phyloP scores from a whole-genome alignment of 92 coral and sea anemone genomes.

The Parazoanthus darwini region DNA sequence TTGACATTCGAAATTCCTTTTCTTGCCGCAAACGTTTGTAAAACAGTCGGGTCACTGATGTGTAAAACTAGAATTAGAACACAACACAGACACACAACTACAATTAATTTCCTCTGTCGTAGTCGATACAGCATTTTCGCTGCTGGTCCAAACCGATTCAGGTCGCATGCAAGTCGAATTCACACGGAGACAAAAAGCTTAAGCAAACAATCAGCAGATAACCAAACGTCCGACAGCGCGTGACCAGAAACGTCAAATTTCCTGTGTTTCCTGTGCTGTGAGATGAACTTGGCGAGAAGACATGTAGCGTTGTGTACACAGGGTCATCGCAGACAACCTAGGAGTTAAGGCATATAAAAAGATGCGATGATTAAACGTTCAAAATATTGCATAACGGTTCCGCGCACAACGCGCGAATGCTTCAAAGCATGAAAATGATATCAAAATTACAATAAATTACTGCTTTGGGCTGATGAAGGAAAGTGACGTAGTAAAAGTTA shows the following conservation, averaged over 20 bases:
- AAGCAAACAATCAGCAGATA: neutral
- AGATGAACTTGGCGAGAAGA: neutral
- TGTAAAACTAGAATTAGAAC: constrained; percentile 7
- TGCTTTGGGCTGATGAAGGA: neutral
- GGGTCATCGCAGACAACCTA: neutral
- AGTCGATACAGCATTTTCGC: constrained; percentile 19
- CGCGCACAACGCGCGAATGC: neutral
- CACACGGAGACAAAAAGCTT: neutral
- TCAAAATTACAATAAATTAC: neutral
- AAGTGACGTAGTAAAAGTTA: neutral
- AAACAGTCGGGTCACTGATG: constrained; percentile 24
- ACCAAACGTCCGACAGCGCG: neutral
- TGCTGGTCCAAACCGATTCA: neutral
- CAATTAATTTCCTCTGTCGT: constrained; percentile 13
- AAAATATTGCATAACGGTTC: neutral
- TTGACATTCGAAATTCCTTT: neutral
- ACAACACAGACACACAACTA: constrained; percentile 4
- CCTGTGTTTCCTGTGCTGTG: neutral
- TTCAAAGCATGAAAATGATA: constrained; percentile 9
- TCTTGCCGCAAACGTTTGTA: neutral
- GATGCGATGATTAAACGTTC: neutral
- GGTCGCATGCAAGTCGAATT: neutral
- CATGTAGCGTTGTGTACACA: neutral
- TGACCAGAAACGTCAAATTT: neutral
- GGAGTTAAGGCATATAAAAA: too few species aligned